A percentile compares a stretch with the other conserved stretches of the same genome.
Conservation (phyloP, 2,888 invertebrate genomes). For the Hyppa rectilinea region DNA sequence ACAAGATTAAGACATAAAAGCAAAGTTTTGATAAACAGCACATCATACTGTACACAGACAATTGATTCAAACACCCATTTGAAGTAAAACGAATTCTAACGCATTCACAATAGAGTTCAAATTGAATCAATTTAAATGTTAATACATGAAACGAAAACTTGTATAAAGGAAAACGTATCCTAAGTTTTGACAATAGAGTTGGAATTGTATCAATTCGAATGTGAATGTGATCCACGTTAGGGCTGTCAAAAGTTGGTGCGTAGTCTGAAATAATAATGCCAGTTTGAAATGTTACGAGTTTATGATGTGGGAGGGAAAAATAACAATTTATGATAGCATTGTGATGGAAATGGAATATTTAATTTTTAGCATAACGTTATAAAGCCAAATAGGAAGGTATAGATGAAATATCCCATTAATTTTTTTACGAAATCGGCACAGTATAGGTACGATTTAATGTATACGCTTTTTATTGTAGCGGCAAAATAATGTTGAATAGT, state of each 20-base stretch:
- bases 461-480: too few relatives aligned
- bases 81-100: slow-evolving; percentile 29
- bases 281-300: slow-evolving; percentile 44
- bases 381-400: not conserved
- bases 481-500: too few relatives aligned
- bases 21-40: slow-evolving; percentile 50
- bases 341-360: slow-evolving; percentile 27
- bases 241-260: slow-evolving; percentile 45
- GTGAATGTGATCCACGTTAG: slow-evolving; percentile 17
- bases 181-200: not conserved
- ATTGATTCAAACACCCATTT: slow-evolving; percentile 21
- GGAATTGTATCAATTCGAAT: slow-evolving; percentile 14
- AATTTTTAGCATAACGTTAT: not conserved
- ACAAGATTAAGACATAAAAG: slow-evolving; percentile 57
- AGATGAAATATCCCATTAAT: not conserved
- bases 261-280: slow-evolving; percentile 43
- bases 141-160: not conserved
- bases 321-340: not conserved
- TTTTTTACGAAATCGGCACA: not conserved
- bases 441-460: too few relatives aligned
- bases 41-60: slow-evolving; percentile 26
- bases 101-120: not conserved
- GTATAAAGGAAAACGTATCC: slow-evolving; percentile 1
- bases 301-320: slow-evolving; percentile 2
- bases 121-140: not conserved